Percentiles rank a stretch among this genome's conserved stretches.
Conservation (phyloP, 2,797 vertebrate species). For the Chrysocyon brachyurus region DNA sequence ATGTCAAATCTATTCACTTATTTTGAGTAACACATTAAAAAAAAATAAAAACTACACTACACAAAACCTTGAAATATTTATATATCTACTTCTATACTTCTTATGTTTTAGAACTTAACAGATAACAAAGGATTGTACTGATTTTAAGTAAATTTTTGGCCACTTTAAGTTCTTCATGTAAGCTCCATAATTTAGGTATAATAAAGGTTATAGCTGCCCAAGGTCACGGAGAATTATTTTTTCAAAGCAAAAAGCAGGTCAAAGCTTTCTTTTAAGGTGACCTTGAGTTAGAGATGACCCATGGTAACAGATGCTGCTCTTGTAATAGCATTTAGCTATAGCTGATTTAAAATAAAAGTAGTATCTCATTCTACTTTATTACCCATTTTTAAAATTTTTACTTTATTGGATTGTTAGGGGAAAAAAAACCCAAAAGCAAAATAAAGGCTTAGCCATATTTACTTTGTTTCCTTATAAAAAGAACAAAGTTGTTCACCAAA, state of each 20-base stretch:
- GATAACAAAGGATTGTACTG: slow-evolving; percentile 19
- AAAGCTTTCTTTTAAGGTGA: slow-evolving; percentile 30
- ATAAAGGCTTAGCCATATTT: slow-evolving; percentile 16
- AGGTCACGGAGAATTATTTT: slow-evolving; percentile 49
- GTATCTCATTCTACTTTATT: slow-evolving; percentile 41
- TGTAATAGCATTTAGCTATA: not conserved
- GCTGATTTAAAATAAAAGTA: slow-evolving; percentile 61
- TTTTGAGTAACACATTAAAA: slow-evolving; percentile 33
- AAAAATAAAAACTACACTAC: not conserved
- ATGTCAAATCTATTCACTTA: slow-evolving; percentile 21
- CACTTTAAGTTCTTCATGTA: slow-evolving; percentile 29
- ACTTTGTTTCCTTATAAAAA: slow-evolving; percentile 38
- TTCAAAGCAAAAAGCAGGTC: slow-evolving; percentile 51
- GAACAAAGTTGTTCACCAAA: slow-evolving; percentile 47
- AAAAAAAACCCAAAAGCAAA: slow-evolving; percentile 33
- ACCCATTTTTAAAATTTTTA: not conserved
- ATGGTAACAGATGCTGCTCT: slow-evolving; percentile 29
- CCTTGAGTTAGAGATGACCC: slow-evolving; percentile 53
- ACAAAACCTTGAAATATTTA: not conserved
- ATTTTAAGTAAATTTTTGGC: slow-evolving; percentile 51
- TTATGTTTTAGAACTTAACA: slow-evolving; percentile 39
- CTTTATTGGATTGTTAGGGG: slow-evolving; percentile 9
- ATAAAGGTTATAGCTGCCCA: not conserved
- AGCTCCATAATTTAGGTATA: slow-evolving; percentile 14
- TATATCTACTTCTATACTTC: slow-evolving; percentile 24